Base-by-base conservation (phyloP, 2,888 invertebrate genomes). In the Peribatodes rhomboidaria region DNA sequence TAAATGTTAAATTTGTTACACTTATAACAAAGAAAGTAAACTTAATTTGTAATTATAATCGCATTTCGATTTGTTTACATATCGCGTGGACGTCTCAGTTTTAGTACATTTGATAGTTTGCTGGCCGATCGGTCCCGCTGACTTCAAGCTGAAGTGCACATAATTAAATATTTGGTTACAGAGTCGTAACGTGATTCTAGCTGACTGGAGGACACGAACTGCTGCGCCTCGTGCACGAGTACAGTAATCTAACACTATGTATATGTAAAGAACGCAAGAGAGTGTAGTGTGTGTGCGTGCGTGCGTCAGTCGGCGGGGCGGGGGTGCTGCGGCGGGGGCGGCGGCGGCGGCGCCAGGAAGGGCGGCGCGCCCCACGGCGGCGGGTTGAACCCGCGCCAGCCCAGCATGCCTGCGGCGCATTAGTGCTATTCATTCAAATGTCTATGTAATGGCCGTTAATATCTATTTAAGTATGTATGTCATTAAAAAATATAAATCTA, bases 311-410 rank as follows among this genome's bases (percentile, higher is more conserved):
- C 80, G 68, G 82, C 79, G 59, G 81, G 83, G 73, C 88, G 90
- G 70, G 91, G 93, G 58, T 94, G 94, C 68, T 91, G 92, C 69
- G 91, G 91, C 68, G 94, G 94, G 61, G 94, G 94, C 79, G 92
- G 91, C 70, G 91, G 91, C 68, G 94, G 93, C 57, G 94, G 94
- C 79, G 94, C 92, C 44, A 90, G 84, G 81, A 86, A 86, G 67
- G 86, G 74, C 66, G 85, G 86, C 53, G 87, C 87, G 74, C 85
- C 89, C 90, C 91, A 91, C 42, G 92, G 90, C 70, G 84, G 83
- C 7, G 84, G 85, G 77, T 79, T 81, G 84, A 80, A 87, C 20
- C 80, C 83, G 77, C 82, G 65, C 65, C 65, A 65, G 81, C 80
- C 85, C 88, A 88, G 70, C 87, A 89, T 85, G 22, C 88, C 88